A percentile compares a stretch with the other conserved stretches of the same genome.
Evolutionary conservation across 2,113 vertebrate species (phyloP).

Genomic region (Eulacestoma nigropectus): DNA sequence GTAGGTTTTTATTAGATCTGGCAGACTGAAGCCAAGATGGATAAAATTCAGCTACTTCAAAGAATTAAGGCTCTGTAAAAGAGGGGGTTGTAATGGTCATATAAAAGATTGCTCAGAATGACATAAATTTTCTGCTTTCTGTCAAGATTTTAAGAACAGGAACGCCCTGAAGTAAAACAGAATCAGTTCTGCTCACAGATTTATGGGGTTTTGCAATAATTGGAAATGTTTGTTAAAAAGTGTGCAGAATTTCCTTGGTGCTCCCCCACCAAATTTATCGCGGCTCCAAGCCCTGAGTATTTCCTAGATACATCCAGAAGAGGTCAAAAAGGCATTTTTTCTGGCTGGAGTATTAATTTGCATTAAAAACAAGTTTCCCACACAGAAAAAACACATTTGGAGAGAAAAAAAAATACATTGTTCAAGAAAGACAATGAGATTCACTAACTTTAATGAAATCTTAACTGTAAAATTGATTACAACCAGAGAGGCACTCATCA

Average conservation of each 20-base stretch:
- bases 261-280: neutral
- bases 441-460: neutral
- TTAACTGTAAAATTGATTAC: neutral
- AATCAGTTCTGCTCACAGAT: neutral
- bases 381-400: neutral
- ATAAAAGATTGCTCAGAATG: neutral
- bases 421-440: neutral
- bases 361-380: neutral
- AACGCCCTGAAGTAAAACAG: conserved; percentile 1
- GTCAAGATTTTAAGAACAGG: neutral
- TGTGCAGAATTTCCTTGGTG: neutral
- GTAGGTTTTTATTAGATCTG: neutral
- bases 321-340: neutral
- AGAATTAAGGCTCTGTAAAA: neutral
- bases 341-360: neutral
- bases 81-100: neutral
- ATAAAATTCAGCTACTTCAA: conserved; percentile 8
- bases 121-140: neutral
- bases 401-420: neutral
- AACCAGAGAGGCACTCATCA: neutral
- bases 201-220: neutral
- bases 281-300: neutral
- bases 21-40: neutral
- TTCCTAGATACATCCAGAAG: neutral
- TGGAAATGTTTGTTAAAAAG: neutral